These are phyloP conservation scores for Trimorus sp. DNA, from an alignment of 2,888 invertebrate genomes.

Conservation along the genomic window DNA sequence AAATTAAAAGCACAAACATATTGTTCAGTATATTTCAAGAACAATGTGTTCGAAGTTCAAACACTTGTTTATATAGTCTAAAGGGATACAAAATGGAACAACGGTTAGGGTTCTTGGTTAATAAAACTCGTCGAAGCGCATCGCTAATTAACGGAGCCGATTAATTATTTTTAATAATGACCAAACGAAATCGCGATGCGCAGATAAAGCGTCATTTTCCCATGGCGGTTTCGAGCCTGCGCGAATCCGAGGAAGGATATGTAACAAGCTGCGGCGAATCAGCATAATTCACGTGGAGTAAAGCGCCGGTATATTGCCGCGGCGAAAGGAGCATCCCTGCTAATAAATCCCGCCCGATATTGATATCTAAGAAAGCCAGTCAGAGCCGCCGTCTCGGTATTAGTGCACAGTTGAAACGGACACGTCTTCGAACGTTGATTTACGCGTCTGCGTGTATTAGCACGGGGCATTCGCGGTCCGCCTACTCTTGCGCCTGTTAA, in stretches of 20 bases:
- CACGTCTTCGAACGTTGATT: slow-evolving; percentile 63
- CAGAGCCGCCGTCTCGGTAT: slow-evolving; percentile 49
- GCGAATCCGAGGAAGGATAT: slow-evolving; percentile 49
- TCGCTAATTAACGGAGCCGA: too few species aligned
- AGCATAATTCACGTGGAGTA: slow-evolving; percentile 64
- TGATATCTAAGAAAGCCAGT: slow-evolving; percentile 65
- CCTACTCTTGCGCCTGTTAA: slow-evolving; percentile 78
- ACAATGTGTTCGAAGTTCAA: too few species aligned
- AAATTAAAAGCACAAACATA: too few species aligned
- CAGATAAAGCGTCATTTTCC: slow-evolving; percentile 41
- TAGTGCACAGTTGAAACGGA: slow-evolving; percentile 60
- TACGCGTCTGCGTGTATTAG: slow-evolving; percentile 66
- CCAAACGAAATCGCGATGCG: background rate
- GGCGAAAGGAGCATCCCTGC: slow-evolving; percentile 51
- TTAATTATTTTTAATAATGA: too few species aligned
- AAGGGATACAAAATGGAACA: too few species aligned
- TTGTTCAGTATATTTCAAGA: too few species aligned
- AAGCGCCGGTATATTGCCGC: slow-evolving; percentile 58
- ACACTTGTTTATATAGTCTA: too few species aligned
- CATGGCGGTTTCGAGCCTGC: slow-evolving; percentile 35
- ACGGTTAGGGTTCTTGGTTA: too few species aligned
- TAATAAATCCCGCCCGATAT: slow-evolving; percentile 65
- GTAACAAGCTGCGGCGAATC: slow-evolving; percentile 59
- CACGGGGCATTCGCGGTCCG: slow-evolving; percentile 68
- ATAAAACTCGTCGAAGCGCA: too few species aligned